Percentiles rank a stretch among this genome's conserved stretches.
These are phyloP conservation scores for Schizaphis graminum DNA, from an alignment of 2,888 invertebrate species.

Conservation along the genomic window DNA sequence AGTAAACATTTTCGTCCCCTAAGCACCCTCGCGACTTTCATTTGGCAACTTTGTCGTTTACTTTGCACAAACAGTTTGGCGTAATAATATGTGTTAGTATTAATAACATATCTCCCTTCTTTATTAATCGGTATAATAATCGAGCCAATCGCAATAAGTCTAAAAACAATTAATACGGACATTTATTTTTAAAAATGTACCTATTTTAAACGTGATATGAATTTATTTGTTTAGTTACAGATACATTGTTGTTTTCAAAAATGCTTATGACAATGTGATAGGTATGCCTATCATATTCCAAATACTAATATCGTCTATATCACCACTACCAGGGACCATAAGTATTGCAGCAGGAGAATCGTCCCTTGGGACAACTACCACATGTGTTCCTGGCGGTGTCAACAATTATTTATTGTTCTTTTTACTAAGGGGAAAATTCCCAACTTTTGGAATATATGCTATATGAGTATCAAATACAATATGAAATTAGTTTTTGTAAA, in stretches of 20 bases:
- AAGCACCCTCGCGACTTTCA: slow-evolving; percentile 60
- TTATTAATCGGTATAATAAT: slow-evolving; percentile 50
- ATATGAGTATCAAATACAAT: slow-evolving; percentile 37
- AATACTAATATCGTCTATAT: slow-evolving; percentile 49
- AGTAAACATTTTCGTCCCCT: slow-evolving; percentile 62
- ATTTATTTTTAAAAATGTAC: background rate
- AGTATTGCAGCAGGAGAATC: slow-evolving; percentile 55
- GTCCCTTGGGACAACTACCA: slow-evolving; percentile 61
- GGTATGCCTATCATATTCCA: slow-evolving; percentile 52
- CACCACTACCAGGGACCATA: background rate
- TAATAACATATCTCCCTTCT: slow-evolving; percentile 52
- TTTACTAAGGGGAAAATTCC: slow-evolving; percentile 56
- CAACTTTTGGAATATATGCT: slow-evolving; percentile 38
- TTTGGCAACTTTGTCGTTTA: slow-evolving; percentile 58
- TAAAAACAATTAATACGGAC: background rate
- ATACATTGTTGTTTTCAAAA: slow-evolving; percentile 22
- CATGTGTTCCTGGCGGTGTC: slow-evolving; percentile 65
- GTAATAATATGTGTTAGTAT: slow-evolving; percentile 39
- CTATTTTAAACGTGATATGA: background rate
- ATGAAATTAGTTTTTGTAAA: slow-evolving; percentile 61
- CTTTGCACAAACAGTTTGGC: slow-evolving; percentile 54
- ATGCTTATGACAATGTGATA: slow-evolving; percentile 6
- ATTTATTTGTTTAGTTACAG: slow-evolving; percentile 11
- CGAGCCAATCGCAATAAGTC: background rate
- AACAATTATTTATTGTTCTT: slow-evolving; percentile 65